Base-by-base conservation (phyloP, 2,888 invertebrate species). In the Nephrotoma flavescens region DNA sequence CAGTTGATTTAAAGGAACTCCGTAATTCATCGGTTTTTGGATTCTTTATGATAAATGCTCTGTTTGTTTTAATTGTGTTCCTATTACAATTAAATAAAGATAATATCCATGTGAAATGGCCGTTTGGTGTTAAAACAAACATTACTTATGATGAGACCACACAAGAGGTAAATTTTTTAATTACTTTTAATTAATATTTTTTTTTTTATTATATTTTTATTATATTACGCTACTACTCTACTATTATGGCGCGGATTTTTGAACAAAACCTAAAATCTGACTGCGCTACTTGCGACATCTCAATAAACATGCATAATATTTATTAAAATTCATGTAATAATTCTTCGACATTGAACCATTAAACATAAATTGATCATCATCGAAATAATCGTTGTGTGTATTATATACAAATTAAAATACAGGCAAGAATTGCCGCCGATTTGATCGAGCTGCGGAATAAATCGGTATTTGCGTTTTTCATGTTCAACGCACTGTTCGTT, bases 401-500 rank as follows among this genome's bases (percentile, higher is more conserved):
- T 31, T 83, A 87, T 87, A 52, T 57, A 86, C 52, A 19, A 86
- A 31, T 15, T n/a, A 3, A 31, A 31, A 31, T 31, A 92, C 94
- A 97, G 97, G 96, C 95, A 91, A 95, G 97, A 92, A 96, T 97
- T 91, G 97, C 97, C 90, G 93, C 94, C 90, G 98, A 98, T 92
- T 94, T 99, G 92, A 95, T 97, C 92, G 98, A 98, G 92, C 95
- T 99, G 91, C 94, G 99, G 91, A 99, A 99, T 95, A 98, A 98
- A 93, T 97, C 97, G 90, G 97, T 98, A 91, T 98, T 98, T 93
- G 97, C 97, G 92, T 98, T 99, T 95, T 96, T 99, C 94, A 99
- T 99, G 98, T 96, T 99, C 94, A 99, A 99, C 95, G 97, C 98
- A 92, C 95, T 99, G 92, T 99, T 99, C 95, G 97, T 99, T 92